Evolutionary conservation across 2,888 invertebrate species (phyloP).

Genomic region (Agriopis marginaria): DNA sequence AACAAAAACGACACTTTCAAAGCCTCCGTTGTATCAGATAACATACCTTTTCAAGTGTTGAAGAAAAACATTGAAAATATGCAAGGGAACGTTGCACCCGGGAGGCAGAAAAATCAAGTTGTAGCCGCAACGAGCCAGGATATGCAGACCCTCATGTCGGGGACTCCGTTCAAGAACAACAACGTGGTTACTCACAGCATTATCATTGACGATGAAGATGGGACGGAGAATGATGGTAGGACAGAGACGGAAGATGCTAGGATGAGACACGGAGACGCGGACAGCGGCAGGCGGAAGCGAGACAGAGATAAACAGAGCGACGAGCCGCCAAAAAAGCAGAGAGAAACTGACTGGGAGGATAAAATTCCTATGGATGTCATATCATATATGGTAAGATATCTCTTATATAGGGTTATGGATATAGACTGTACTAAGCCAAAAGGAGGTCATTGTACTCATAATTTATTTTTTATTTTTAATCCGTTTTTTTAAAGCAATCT

Average conservation of each 20-base stretch:
- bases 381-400: constrained; percentile 55
- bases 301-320: constrained; percentile 1
- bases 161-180: not conserved
- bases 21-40: not conserved
- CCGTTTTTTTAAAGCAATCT: no score
- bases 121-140: not conserved
- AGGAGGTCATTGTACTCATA: no score
- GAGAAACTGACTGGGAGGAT: constrained; percentile 60
- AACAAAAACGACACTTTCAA: not conserved
- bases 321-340: constrained; percentile 3
- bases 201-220: not conserved
- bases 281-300: not conserved
- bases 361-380: constrained; percentile 66
- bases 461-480: no score
- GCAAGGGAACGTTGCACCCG: not conserved
- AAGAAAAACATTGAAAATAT: not conserved
- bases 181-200: not conserved
- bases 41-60: not conserved
- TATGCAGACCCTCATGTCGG: not conserved
- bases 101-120: not conserved
- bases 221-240: not conserved
- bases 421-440: not conserved
- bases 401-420: not conserved
- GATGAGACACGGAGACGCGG: constrained; percentile 1
- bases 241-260: not conserved